Evolutionary conservation across 2,888 invertebrate species (phyloP), one percentile per base, ranked within the genome.

Genomic region (Antheraea assamensis): DNA sequence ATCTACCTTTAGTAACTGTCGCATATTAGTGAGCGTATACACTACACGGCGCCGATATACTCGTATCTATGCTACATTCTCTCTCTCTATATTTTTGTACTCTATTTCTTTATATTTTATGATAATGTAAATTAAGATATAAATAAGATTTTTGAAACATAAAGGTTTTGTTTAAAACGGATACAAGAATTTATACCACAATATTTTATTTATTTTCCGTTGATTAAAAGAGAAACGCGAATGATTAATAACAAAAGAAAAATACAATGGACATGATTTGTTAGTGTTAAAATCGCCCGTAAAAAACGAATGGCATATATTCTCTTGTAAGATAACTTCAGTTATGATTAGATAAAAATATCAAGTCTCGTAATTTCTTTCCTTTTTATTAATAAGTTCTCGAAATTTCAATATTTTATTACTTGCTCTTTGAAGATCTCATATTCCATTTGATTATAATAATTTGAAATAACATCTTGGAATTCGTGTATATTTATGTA

Each of bases 1-100:
- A 10, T 42, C 72, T 73, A 71, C 74, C 76, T 75, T 76, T 76
- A 74, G 74, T 31, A 76, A 76, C 74, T 75, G 73, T 73, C 66
- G 71, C 68, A 71, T 74, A 70, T 74, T 52, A 70, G 30, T 71
- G 58, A 42, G n/a, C 13, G n/a, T 70, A 5, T 55, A 30, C 58
- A 73, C 70, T 27, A 47, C 27, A 58, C 58, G 13, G 13, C 24
- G 24, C 10, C 24, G 24, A 58, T 24, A 24, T 58, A n/a, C n/a
- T n/a, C n/a, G n/a, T n/a, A n/a, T n/a, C n/a, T n/a, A n/a, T n/a
- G n/a, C n/a, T n/a, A n/a, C n/a, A n/a, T n/a, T n/a, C n/a, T n/a
- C n/a, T n/a, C n/a, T n/a, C n/a, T n/a, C n/a, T n/a, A n/a, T n/a
- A n/a, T n/a, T n/a, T n/a, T n/a, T n/a, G n/a, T n/a, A n/a, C n/a